phyloP scores from a whole-genome alignment of 2,797 vertebrate genomes.

The Numenius phaeopus region DNA sequence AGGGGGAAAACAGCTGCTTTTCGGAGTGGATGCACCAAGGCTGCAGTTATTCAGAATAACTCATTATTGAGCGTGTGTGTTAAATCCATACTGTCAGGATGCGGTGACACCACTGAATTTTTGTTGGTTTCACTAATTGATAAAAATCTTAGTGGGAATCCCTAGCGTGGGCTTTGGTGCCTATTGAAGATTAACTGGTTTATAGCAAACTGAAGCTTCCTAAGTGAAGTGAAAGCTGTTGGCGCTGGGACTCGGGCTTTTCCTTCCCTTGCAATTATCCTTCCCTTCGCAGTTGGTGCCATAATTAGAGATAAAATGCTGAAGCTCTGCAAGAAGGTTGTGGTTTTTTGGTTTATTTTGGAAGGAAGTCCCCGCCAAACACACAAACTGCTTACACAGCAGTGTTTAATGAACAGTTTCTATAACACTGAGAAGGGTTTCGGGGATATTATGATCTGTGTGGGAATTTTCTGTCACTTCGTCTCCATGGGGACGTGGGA shows the following conservation, averaged over 20 bases:
- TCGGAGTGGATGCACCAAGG: neutral
- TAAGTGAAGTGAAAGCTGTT: neutral
- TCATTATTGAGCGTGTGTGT: neutral
- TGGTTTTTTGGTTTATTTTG: neutral
- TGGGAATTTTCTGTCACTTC: neutral
- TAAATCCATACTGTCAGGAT: neutral
- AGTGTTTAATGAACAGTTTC: neutral
- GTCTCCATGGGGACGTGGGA: slow-evolving; percentile 17
- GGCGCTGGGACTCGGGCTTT: neutral
- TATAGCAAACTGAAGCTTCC: neutral
- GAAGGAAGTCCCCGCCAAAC: neutral
- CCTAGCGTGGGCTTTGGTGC: neutral
- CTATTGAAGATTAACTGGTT: neutral
- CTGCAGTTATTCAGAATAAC: neutral
- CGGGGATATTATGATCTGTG: neutral
- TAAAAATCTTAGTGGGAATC: neutral
- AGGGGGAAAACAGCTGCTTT: neutral
- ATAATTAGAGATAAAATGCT: neutral
- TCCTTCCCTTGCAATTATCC: neutral
- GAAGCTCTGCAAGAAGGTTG: neutral
- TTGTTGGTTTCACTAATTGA: neutral
- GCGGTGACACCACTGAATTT: neutral
- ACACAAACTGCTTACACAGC: neutral
- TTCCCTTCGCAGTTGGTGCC: neutral
- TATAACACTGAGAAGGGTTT: neutral